Percentiles rank a stretch among this genome's conserved stretches.
These are phyloP conservation scores for Onthophagus sagittarius DNA, from an alignment of 2,888 invertebrate species.

Conservation along the genomic window DNA sequence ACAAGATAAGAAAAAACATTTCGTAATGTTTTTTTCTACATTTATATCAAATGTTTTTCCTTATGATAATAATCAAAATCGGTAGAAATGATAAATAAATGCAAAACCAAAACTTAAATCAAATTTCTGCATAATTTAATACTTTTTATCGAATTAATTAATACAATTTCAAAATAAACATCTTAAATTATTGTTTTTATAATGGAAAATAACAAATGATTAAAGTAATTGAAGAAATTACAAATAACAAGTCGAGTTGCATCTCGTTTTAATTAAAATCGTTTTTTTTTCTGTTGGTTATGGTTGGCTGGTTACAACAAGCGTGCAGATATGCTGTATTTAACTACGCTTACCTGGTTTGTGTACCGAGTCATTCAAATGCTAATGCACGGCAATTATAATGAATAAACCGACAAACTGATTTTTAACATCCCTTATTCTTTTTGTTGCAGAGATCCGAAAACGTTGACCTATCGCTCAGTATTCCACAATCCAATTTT, in stretches of 20 bases:
- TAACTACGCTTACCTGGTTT: conserved; percentile 7
- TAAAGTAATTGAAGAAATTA: not conserved
- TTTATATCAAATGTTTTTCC: too few species aligned
- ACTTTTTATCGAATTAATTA: too few species aligned
- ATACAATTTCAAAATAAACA: too few species aligned
- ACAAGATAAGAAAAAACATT: too few species aligned
- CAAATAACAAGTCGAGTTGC: not conserved
- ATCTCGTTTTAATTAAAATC: conserved; percentile 8
- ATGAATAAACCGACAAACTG: not conserved
- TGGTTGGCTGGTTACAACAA: not conserved
- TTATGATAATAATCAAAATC: too few species aligned
- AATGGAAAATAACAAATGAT: too few species aligned
- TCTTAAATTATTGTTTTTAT: too few species aligned
- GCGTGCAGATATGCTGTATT: not conserved
- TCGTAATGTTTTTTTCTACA: too few species aligned
- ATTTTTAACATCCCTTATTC: conserved; percentile 26
- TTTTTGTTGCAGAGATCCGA: conserved; percentile 69
- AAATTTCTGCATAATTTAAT: too few species aligned
- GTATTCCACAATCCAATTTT: conserved; percentile 62
- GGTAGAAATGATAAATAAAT: too few species aligned
- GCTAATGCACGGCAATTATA: conserved; percentile 14
- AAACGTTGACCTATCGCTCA: conserved; percentile 69
- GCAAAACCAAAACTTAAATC: too few species aligned
- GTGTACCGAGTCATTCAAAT: not conserved
- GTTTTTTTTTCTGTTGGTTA: conserved; percentile 4